Conservation (phyloP, 2,888 invertebrate genomes). For the Callyntrura sp. region DNA sequence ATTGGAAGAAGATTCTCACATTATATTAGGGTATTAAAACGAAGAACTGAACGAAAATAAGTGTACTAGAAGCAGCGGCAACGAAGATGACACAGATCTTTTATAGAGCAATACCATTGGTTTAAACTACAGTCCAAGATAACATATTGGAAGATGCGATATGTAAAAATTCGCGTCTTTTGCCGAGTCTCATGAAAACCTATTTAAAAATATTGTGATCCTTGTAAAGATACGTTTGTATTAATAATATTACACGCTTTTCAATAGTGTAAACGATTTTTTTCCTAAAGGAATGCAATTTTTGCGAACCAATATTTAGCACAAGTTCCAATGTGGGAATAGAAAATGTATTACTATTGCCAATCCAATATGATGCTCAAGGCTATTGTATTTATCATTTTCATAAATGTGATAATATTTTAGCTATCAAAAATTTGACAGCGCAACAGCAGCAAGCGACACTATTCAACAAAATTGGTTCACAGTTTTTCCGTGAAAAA, state of each 20-base stretch:
- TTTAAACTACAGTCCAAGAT: background rate
- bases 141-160: background rate
- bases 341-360: background rate
- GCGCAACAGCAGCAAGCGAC: too few relatives aligned
- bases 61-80: background rate
- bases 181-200: background rate
- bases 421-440: background rate
- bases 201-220: constrained; percentile 7
- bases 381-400: constrained; percentile 11
- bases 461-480: background rate
- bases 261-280: background rate
- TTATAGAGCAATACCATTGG: background rate
- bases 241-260: constrained; percentile 6
- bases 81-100: constrained; percentile 59
- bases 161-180: constrained; percentile 8
- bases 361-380: background rate
- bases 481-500: background rate
- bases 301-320: background rate
- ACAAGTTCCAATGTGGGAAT: background rate
- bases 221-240: background rate
- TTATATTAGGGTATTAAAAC: constrained; percentile 26
- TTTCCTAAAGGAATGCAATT: too few relatives aligned
- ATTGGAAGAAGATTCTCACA: constrained; percentile 39
- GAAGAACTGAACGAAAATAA: constrained; percentile 25
- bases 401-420: background rate